phyloP scores from a whole-genome alignment of 2,888 invertebrate species.

The Sphecodes monilicornis region DNA sequence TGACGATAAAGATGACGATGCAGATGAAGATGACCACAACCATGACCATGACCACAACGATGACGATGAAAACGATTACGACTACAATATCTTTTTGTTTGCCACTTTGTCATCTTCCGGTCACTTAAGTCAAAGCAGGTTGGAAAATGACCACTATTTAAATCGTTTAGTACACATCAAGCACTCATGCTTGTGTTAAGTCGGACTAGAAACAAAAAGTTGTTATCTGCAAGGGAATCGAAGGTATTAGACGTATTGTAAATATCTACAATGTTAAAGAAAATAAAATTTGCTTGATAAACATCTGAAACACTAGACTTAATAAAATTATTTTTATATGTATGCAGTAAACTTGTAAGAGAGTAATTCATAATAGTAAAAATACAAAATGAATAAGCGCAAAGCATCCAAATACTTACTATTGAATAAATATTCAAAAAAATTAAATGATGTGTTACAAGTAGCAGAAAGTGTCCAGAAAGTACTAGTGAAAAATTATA shows the following conservation, averaged over 20 bases:
- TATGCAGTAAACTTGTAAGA: not conserved
- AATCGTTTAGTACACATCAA: not conserved
- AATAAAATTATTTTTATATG: not conserved
- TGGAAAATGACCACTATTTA: not conserved
- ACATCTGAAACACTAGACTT: slow-evolving; percentile 1
- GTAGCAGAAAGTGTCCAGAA: not conserved
- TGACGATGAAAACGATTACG: not conserved
- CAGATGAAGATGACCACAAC: not conserved
- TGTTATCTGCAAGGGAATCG: not conserved
- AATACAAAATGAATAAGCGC: not conserved
- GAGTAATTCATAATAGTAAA: too few species aligned
- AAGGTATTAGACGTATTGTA: not conserved
- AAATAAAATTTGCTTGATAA: not conserved
- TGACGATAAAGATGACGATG: slow-evolving; percentile 2
- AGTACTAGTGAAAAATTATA: not conserved
- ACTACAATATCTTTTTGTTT: not conserved
- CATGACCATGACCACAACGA: not conserved
- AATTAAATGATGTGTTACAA: not conserved
- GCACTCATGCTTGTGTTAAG: not conserved
- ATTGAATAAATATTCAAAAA: not conserved
- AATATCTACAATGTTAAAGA: not conserved
- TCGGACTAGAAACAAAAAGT: not conserved
- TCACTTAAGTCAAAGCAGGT: not conserved
- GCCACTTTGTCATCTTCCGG: not conserved
- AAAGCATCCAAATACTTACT: not conserved